Conservation (phyloP, 1,140 invertebrate species). For the Dreissena rostriformis region DNA sequence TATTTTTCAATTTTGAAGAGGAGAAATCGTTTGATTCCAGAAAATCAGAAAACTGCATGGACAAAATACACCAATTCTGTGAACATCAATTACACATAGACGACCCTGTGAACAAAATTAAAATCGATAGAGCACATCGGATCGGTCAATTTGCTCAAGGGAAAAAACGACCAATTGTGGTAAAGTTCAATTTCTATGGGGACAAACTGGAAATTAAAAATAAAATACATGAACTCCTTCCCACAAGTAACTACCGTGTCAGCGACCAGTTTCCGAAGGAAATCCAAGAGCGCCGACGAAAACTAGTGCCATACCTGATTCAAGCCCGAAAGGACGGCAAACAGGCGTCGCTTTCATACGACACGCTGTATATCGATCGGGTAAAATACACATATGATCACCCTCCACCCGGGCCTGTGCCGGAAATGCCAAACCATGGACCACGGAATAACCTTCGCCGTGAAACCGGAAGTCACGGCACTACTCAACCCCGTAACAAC, state of each 20-base stretch:
- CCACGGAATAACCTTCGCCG: neutral
- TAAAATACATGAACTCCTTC: too few species aligned
- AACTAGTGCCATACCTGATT: neutral
- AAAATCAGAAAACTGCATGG: constrained; percentile 2
- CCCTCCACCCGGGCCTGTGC: neutral
- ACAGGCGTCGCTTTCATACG: neutral
- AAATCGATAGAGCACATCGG: neutral
- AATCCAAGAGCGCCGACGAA: neutral
- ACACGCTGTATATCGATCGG: neutral
- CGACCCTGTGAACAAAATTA: neutral
- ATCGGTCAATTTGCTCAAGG: neutral
- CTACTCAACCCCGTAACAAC: neutral
- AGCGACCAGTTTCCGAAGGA: neutral
- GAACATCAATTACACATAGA: neutral
- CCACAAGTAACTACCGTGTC: neutral
- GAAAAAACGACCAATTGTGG: neutral
- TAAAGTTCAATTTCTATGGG: neutral
- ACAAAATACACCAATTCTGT: constrained; percentile 2
- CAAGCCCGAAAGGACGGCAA: neutral
- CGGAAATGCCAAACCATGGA: neutral
- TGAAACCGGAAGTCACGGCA: neutral
- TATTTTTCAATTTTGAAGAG: constrained; percentile 17
- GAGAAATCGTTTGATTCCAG: neutral
- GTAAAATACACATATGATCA: neutral
- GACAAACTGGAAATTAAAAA: neutral